Evolutionary conservation across 2,888 invertebrate genomes (phyloP).

Genomic region (Caenorhabditis sp.): DNA sequence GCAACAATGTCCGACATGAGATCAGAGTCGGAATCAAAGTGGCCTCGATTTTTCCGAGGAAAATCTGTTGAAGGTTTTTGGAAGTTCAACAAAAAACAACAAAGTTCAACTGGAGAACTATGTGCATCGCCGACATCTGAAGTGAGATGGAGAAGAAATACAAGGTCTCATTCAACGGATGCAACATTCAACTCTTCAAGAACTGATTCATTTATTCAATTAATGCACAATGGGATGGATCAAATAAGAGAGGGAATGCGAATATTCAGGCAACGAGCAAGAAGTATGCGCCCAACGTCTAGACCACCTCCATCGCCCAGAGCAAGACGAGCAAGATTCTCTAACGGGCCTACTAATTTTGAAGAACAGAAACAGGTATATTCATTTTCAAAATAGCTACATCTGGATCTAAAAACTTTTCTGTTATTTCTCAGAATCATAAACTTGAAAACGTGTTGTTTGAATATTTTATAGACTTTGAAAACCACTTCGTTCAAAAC

Average conservation of each 20-base stretch:
- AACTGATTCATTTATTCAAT: constrained; percentile 54
- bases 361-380: constrained; percentile 9
- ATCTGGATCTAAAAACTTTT: too few relatives aligned
- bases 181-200: constrained; percentile 45
- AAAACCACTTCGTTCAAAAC: too few relatives aligned
- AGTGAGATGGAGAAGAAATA: constrained; percentile 44
- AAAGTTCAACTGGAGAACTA: constrained; percentile 28
- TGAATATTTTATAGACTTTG: too few relatives aligned
- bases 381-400: too few relatives aligned
- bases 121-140: constrained; percentile 35
- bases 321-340: constrained; percentile 29
- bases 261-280: constrained; percentile 37
- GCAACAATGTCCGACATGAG: constrained; percentile 53
- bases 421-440: too few relatives aligned
- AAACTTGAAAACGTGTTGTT: too few relatives aligned
- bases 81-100: constrained; percentile 46
- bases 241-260: constrained; percentile 55
- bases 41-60: constrained; percentile 55
- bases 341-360: constrained; percentile 22
- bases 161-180: constrained; percentile 54
- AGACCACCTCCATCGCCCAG: constrained; percentile 43
- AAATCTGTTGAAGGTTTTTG: constrained; percentile 57
- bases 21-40: constrained; percentile 41
- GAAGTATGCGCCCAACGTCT: constrained; percentile 52
- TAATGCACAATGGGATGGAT: constrained; percentile 58